Evolutionary conservation across 2,113 vertebrate genomes (phyloP), one percentile per base, ranked within the genome.

Genomic region (Sigmodon hispidus): DNA sequence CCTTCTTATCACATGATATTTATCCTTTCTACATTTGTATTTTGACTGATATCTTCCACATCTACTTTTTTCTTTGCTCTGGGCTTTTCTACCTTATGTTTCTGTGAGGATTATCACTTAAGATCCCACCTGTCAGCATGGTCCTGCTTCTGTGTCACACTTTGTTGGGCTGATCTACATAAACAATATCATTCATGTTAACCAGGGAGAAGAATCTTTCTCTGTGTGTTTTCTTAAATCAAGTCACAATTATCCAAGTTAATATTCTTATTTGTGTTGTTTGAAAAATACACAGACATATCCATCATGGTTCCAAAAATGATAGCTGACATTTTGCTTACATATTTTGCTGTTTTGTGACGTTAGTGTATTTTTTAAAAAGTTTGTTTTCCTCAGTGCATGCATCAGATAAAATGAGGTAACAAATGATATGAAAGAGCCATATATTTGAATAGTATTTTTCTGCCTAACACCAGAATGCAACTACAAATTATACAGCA

Each of bases 11-110:
- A 16, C 21, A 12, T 59, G 21, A 59, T 40, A 26, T 26, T 13
- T 24, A 59, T n/a, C 5, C 11, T 59, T 83, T 59, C 6, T 43
- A 26, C 22, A 17, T 59, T 26, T 26, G 4, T 26, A 40, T 16
- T 48, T 50, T 69, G 31, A 40, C 4, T 22, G 40, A 43, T 19
- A 34, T 77, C 12, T 69, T 2, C 31, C 34, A 22, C n/a, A 45
- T 2, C 17, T 21, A 3, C 1, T 0, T n/a, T 11, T 9, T 31
- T 7, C 3, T 43, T n/a, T 75, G 9, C 3, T 22, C 24, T n/a
- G 0, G 3, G 48, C 12, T 16, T 48, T 50, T 26, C 19, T 52
- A 36, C 34, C 52, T 4, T 77, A 9, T 16, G 1, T 40, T 57
- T 88, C 22, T 15, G 8, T 57, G 13, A 86, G 24, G 22, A 36